Evolutionary conservation across 2,888 invertebrate genomes (phyloP), one percentile per base, ranked within the genome.

Genomic region (Busseola fusca): DNA sequence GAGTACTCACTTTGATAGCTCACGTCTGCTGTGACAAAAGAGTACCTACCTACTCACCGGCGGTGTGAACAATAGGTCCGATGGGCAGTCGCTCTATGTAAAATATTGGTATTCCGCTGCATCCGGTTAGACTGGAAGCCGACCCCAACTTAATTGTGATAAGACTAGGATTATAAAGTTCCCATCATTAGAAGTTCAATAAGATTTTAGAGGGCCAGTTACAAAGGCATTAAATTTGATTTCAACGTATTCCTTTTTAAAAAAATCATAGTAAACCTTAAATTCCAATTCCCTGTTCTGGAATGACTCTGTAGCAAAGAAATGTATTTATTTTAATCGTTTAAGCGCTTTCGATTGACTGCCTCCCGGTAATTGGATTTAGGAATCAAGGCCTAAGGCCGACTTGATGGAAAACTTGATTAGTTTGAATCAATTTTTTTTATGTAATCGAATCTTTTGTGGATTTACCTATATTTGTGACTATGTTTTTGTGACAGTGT

Each of bases 311-410:
- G 25, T 56, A 60, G 27, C 42, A 37, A 74, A 69, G 66, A 74
- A 73, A 70, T 62, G 69, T 72, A 82, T 84, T 83, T 72, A 81
- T 84, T 82, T 83, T 81, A 81, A 83, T 82, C 74, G 64, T 52
- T 54, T 65, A 70, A 67, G 57, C 73, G 72, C 16, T 74, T 65
- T 30, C 74, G 64, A 77, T 74, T 72, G 67, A 77, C 69, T 72
- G 72, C 27, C 21, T 68, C 18, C 30, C 48, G 30, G 59, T 84
- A 81, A 82, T 83, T 82, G 81, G 78, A 81, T 83, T 83, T 68
- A 67, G 58, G 69, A 72, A 60, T 77, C 74, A 66, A 58, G n/a
- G 69, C 56, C 66, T 48, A 21, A 50, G 52, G 60, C 60, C 14
- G 30, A 12, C 12, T 56, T 80, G 71, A 75, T 83, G 64, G 68